These are phyloP conservation scores for Scaptomyza montana DNA, from an alignment of 1,140 invertebrate species.

Conservation along the genomic window DNA sequence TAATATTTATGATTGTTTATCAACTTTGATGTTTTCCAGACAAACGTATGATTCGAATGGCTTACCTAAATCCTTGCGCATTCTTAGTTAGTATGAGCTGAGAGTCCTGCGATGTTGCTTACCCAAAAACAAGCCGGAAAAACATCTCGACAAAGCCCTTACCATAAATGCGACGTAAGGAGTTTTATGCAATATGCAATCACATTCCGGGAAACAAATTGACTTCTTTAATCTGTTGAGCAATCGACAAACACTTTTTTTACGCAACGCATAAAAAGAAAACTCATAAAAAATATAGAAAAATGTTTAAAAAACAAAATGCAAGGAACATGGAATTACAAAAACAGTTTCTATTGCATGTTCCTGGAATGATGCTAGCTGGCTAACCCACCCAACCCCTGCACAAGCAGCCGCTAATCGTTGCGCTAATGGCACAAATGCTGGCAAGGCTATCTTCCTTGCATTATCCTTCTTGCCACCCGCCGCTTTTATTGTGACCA, in stretches of 20 bases:
- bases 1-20: neutral
- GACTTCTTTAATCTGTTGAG: slow-evolving; percentile 24
- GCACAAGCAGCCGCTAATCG: slow-evolving; percentile 62
- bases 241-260: slow-evolving; percentile 37
- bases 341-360: neutral
- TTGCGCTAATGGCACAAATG: slow-evolving; percentile 62
- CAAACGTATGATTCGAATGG: neutral
- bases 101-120: neutral
- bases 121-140: too few species aligned
- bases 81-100: neutral
- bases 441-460: slow-evolving; percentile 48
- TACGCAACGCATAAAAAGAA: slow-evolving; percentile 29
- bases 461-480: slow-evolving; percentile 72
- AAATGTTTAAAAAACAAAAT: slow-evolving; percentile 14
- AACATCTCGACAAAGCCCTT: neutral
- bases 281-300: neutral
- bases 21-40: too few species aligned
- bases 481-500: slow-evolving; percentile 78
- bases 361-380: slow-evolving; percentile 45
- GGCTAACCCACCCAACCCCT: slow-evolving; percentile 38
- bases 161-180: slow-evolving; percentile 11
- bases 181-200: slow-evolving; percentile 24
- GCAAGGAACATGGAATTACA: neutral
- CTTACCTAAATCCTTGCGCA: slow-evolving; percentile 1
- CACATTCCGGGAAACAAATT: slow-evolving; percentile 48